Conservation (phyloP, 2,888 invertebrate genomes). For the Laothoe populi region DNA sequence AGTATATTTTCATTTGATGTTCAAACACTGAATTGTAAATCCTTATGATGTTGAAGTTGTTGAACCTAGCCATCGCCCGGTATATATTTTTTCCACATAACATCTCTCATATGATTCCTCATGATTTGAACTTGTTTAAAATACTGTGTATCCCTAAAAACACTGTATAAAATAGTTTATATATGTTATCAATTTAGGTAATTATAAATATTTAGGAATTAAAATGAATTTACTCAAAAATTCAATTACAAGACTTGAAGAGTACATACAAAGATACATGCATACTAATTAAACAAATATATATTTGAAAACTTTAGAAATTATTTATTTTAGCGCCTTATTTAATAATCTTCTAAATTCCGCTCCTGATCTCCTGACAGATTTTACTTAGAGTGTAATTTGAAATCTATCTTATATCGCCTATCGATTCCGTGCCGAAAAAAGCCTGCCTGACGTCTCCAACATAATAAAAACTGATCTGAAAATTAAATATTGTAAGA, state of each 20-base stretch:
- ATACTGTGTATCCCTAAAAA: neutral
- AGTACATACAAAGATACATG: constrained; percentile 22
- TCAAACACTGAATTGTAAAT: constrained; percentile 49
- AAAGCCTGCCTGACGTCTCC: constrained; percentile 62
- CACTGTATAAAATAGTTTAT: constrained; percentile 6
- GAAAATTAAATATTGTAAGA: constrained; percentile 67
- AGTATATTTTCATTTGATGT: neutral
- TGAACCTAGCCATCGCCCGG: constrained; percentile 49
- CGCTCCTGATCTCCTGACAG: constrained; percentile 38
- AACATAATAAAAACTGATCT: constrained; percentile 60
- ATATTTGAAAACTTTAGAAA: neutral
- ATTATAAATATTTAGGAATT: neutral
- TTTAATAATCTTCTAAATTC: constrained; percentile 27
- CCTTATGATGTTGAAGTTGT: constrained; percentile 29
- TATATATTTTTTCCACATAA: constrained; percentile 28
- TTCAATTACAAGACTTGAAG: neutral
- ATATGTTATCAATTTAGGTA: neutral
- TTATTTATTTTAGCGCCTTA: constrained; percentile 5
- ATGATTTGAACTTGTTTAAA: neutral
- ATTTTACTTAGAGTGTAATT: constrained; percentile 27
- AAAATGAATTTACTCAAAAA: constrained; percentile 10
- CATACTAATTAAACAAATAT: constrained; percentile 17
- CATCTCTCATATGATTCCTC: neutral
- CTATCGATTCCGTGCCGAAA: constrained; percentile 39
- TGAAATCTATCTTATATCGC: constrained; percentile 46